Evolutionary conservation across 1,140 invertebrate species (phyloP), one percentile per base, ranked within the genome.

Genomic region (Stegodyphus mimosarum): DNA sequence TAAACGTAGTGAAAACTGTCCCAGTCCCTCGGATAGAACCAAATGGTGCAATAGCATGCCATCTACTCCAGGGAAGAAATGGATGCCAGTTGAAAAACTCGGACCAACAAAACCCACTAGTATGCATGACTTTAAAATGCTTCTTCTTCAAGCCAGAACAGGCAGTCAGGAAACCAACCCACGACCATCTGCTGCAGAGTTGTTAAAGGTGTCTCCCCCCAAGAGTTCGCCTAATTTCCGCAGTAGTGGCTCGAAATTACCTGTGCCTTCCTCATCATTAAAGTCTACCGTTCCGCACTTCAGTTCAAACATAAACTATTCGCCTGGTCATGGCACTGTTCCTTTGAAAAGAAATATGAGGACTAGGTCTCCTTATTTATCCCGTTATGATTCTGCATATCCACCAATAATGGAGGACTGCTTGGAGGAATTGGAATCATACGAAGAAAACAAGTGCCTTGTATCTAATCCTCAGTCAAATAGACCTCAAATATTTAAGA

Each of bases 171-270:
- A 90, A 92, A 88, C 90, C 90, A 85, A 88, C 88, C 48, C 91
- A 9, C 94, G 95, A 88, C 89, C 95, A 0, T 96, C 95, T 15
- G 95, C 95, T 6, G 95, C 96, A 6, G 95, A 97, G 89, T 93
- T 95, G 89, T 89, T 97, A 7, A 95, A 95, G 90, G 90, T 95
- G 51, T 94, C 94, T 33, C 87, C 87, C 60, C 74, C 86, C 13
- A 88, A 87, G 17, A 49, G 18, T 5, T 77, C 78, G 1, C 51
- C 55, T 15, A 66, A 49, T 15, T 48, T 15, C 6, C 51, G 7
- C 13, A 64, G 11, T n/a, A 10, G 17, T 17, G 17, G 17, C 13
- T 73, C 33, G 5, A 72, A 69, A 60, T 48, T 60, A 5, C 53
- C 55, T 15, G 33, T 49, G 11, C 33, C 73, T 49, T 49, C 17